Conservation (phyloP, 2,888 invertebrate species). For the Nesidiocoris tenuis region DNA sequence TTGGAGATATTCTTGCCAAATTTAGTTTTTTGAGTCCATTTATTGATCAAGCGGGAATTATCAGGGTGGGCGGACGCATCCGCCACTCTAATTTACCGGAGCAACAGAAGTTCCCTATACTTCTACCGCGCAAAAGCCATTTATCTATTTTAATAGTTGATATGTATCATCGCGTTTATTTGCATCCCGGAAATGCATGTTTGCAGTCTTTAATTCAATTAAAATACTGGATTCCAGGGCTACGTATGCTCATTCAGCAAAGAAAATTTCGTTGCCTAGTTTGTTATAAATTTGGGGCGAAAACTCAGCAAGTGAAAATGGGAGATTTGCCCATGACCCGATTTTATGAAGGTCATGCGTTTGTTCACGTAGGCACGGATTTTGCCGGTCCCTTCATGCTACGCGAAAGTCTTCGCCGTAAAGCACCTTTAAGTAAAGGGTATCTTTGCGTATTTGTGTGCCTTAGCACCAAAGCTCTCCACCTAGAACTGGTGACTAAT, state of each 20-base stretch:
- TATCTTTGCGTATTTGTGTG: background rate
- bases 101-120: no score
- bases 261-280: no score
- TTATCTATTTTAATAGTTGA: no score
- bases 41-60: constrained; percentile 11
- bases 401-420: background rate
- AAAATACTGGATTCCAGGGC: no score
- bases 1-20: background rate
- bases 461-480: background rate
- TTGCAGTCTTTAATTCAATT: no score
- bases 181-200: no score
- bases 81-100: no score
- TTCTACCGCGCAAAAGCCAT: no score
- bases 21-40: constrained; percentile 5
- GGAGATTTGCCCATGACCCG: background rate
- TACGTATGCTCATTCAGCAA: no score
- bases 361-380: background rate
- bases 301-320: no score
- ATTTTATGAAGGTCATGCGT: background rate
- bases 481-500: background rate
- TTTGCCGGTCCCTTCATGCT: background rate
- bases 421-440: background rate
- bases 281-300: no score
- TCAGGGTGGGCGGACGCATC: constrained; percentile 45
- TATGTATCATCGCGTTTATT: no score